Base-by-base conservation (phyloP, 2,113 vertebrate species). In the Ursus arctos region DNA sequence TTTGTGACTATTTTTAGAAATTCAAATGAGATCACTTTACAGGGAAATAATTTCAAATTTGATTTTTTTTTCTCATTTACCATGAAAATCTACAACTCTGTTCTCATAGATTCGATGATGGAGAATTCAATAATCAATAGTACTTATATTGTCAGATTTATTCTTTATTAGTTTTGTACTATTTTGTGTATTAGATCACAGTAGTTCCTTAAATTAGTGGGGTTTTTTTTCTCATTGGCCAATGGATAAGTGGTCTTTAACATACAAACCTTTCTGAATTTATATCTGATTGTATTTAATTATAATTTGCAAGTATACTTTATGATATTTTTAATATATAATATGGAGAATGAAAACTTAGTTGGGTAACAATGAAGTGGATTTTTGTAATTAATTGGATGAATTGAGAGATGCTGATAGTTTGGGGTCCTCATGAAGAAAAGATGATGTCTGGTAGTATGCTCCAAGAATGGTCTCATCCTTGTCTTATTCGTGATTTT, bases 11-110 rank as follows among this genome's bases (percentile, higher is more conserved):
- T 95, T 97, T 94, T 96, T 96, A 96, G 76, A 76, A 93, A 91
- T 88, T 96, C 22, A 22, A 77, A 65, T 81, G 15, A 91, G 26
- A 92, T 97, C 79, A 95, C 85, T 95, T 97, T 96, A 91, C 94
- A 43, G n/a, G 72, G 74, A 94, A 84, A 85, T 88, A 82, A 90
- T 86, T 94, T 89, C 47, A 90, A 59, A 88, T 97, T 97, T 91
- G 36, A 1, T 84, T 96, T 92, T 88, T 92, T 88, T 96, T 91
- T 57, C 80, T 94, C 61, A 77, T 94, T 94, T 81, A 90, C 24
- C 36, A 22, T 92, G 72, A 94, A 87, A 93, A 95, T 95, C 61
- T 94, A 84, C 2, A 93, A n/a, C 40, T 57, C 40, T 51, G 0
- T 88, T 96, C 53, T 91, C 40, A 80, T 28, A 74, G 10, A 92